Conservation (phyloP, 23 tunicate species). For the Trididemnum miniatum region DNA sequence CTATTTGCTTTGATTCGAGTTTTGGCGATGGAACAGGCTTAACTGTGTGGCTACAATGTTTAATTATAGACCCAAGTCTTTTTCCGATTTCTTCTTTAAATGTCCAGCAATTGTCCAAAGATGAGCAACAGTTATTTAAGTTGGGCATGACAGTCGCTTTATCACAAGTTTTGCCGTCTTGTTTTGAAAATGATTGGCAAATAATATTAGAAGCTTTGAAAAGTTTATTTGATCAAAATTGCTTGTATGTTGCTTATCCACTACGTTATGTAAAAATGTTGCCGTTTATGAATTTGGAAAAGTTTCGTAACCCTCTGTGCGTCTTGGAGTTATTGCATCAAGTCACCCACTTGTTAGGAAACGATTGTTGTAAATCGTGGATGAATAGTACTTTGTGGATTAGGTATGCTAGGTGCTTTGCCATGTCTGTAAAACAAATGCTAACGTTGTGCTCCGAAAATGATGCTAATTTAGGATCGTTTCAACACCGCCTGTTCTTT, state of each 20-base stretch:
- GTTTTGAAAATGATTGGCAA: slow-evolving; percentile 48
- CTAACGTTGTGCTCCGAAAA: not conserved
- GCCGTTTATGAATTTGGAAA: not conserved
- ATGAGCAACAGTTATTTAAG: slow-evolving; percentile 33
- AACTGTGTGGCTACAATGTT: slow-evolving; percentile 47
- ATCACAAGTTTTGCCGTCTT: slow-evolving; percentile 45
- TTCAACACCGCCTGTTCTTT: not conserved
- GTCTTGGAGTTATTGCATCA: slow-evolving; percentile 3
- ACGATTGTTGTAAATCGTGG: slow-evolving; percentile 11
- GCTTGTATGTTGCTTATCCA: slow-evolving; percentile 4
- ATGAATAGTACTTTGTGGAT: slow-evolving; percentile 6
- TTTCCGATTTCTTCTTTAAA: slow-evolving; percentile 11
- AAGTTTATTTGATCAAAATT: slow-evolving; percentile 4
- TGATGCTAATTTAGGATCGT: not conserved
- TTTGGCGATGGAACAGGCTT: slow-evolving; percentile 55
- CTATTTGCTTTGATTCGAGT: slow-evolving; percentile 8
- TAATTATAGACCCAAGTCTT: slow-evolving; percentile 23
- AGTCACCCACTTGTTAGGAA: not conserved
- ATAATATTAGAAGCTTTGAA: slow-evolving; percentile 19
- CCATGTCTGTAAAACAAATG: slow-evolving; percentile 9
- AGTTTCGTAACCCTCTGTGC: not conserved
- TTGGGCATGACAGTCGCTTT: slow-evolving; percentile 39
- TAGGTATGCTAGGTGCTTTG: slow-evolving; percentile 7
- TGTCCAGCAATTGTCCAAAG: not conserved
- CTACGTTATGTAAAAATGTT: not conserved